Evolutionary conservation across 2,888 invertebrate species (phyloP).

Genomic region (Sminthurinus aureus): DNA sequence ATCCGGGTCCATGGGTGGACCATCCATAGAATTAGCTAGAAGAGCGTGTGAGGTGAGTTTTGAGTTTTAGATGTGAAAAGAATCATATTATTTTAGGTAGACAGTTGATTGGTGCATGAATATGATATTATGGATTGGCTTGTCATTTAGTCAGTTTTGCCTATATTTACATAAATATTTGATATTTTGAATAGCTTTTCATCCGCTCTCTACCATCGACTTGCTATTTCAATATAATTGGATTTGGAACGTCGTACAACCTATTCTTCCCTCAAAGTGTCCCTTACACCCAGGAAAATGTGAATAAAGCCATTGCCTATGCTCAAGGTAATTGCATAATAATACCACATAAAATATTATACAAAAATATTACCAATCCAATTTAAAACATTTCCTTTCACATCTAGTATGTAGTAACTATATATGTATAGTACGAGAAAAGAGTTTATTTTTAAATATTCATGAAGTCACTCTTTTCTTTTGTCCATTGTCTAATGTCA

Average conservation of each 20-base stretch:
- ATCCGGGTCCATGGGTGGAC: slow-evolving; percentile 20
- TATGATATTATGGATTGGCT: not conserved
- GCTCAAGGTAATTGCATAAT: slow-evolving; percentile 5
- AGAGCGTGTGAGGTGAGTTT: not conserved
- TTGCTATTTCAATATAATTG: slow-evolving; percentile 18
- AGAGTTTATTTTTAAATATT: no score
- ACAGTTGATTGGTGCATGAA: no score
- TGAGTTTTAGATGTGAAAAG: no score
- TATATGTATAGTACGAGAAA: no score
- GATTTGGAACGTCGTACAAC: slow-evolving; percentile 8
- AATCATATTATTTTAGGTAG: no score
- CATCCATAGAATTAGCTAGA: not conserved
- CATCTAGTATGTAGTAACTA: no score
- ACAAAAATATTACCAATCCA: no score
- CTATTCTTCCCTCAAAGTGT: not conserved
- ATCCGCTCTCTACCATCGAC: slow-evolving; percentile 3
- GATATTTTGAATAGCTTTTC: not conserved
- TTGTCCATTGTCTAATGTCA: no score
- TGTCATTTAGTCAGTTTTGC: not conserved
- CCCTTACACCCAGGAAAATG: slow-evolving; percentile 9
- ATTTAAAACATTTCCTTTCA: no score
- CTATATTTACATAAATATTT: not conserved
- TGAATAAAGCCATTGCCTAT: not conserved
- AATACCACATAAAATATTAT: no score
- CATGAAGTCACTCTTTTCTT: no score